Conservation (phyloP, 2,113 vertebrate genomes). For the Platichthys stellatus region DNA sequence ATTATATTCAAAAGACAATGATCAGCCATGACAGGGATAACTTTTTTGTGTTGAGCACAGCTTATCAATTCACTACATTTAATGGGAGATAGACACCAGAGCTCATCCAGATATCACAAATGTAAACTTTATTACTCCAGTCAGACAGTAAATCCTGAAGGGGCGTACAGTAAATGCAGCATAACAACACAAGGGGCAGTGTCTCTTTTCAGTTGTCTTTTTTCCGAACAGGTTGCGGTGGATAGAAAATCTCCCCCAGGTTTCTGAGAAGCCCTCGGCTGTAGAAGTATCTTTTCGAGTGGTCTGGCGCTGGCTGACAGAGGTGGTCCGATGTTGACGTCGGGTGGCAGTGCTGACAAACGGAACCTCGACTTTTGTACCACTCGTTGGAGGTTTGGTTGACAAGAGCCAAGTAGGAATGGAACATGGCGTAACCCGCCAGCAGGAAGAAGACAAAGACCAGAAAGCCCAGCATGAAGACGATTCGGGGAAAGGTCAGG, state of each 20-base stretch:
- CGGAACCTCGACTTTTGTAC: constrained; percentile 80
- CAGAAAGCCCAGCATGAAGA: constrained; percentile 95
- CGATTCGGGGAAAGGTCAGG: constrained; percentile 91
- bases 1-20: background rate
- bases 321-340: constrained; percentile 36
- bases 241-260: constrained; percentile 88
- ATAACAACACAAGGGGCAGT: background rate
- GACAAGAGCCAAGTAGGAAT: constrained; percentile 84
- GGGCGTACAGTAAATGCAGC: constrained; percentile 18
- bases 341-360: constrained; percentile 78
- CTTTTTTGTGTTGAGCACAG: background rate
- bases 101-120: background rate
- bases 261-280: constrained; percentile 86
- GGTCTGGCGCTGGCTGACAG: constrained; percentile 57
- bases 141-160: background rate
- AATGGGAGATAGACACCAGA: background rate
- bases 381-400: constrained; percentile 96
- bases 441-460: constrained; percentile 87
- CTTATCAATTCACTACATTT: background rate
- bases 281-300: constrained; percentile 81
- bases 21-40: background rate
- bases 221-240: constrained; percentile 52
- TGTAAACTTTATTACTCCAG: constrained; percentile 39
- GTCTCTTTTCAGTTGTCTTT: constrained; percentile 55
- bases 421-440: constrained; percentile 88